Evolutionary conservation across 2,113 vertebrate genomes (phyloP).

Genomic region (Ctenomys sociabilis): DNA sequence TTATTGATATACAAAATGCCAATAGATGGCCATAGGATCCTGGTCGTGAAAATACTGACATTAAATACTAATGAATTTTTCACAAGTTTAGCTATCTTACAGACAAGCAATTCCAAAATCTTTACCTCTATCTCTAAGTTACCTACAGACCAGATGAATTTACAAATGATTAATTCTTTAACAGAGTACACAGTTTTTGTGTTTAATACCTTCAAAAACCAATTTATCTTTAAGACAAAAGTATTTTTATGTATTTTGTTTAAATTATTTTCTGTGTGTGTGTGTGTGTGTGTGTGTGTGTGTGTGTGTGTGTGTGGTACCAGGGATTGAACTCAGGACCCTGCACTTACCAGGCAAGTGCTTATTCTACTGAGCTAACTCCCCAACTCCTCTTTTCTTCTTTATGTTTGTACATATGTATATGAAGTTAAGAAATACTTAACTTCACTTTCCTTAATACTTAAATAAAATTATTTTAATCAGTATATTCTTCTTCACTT

Average conservation of each 20-base stretch:
- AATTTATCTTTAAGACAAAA: neutral
- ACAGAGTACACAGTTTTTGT: neutral
- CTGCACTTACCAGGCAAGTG: no score
- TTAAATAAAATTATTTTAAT: neutral
- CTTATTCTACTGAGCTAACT: no score
- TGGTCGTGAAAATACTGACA: neutral
- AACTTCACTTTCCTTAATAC: neutral
- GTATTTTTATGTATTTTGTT: neutral
- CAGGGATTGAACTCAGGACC: no score
- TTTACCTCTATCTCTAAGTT: neutral
- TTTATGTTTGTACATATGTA: neutral
- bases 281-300: no score
- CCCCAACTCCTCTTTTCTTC: no score
- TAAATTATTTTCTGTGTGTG: conserved; percentile 31
- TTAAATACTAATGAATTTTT: conserved; percentile 11
- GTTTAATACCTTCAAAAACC: neutral
- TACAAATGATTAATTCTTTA: neutral
- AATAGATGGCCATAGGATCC: neutral
- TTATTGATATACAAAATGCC: neutral
- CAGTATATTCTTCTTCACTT: conserved; percentile 55
- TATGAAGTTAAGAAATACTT: neutral
- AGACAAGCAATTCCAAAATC: neutral
- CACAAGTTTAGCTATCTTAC: neutral
- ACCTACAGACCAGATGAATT: neutral
- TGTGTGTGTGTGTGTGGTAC: no score